A percentile compares a stretch with the other conserved stretches of the same genome.
These are phyloP conservation scores for Indicator indicator DNA, from an alignment of 2,113 vertebrate species.

Conservation along the genomic window DNA sequence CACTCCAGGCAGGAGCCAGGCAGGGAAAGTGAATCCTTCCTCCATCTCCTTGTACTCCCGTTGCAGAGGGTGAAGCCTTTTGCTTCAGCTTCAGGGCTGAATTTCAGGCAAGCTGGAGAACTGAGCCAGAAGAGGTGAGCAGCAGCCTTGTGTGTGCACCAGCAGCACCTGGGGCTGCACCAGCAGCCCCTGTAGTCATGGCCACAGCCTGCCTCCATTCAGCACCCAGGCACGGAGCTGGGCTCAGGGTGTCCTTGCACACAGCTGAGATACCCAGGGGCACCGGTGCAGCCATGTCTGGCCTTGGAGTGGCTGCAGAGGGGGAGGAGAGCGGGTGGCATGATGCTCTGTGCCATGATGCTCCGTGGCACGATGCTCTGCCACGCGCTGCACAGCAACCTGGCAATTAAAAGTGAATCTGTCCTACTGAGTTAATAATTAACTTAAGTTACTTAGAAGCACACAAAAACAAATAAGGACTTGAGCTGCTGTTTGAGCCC, in stretches of 20 bases:
- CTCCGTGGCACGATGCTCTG: neutral
- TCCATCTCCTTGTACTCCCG: neutral
- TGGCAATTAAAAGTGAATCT: constrained; percentile 52
- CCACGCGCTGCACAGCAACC: neutral
- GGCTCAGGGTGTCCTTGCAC: neutral
- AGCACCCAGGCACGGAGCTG: rapidly evolving
- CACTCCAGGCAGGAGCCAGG: neutral
- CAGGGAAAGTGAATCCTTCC: neutral
- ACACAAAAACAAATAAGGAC: constrained; percentile 45
- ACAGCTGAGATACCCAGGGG: rapidly evolving
- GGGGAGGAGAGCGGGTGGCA: neutral
- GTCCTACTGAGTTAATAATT: constrained; percentile 61
- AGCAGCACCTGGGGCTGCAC: neutral
- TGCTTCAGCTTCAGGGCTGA: neutral
- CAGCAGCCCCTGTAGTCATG: rapidly evolving
- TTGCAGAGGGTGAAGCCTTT: neutral
- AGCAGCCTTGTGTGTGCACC: rapidly evolving
- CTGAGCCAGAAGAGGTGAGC: neutral
- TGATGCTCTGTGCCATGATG: neutral
- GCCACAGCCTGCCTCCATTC: neutral
- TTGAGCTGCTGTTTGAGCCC: neutral
- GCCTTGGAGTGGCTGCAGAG: neutral
- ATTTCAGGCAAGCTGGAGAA: neutral
- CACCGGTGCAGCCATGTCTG: neutral
- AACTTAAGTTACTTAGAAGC: constrained; percentile 54